Conservation (phyloP, 1,140 invertebrate genomes). For the Heliconius congener region DNA sequence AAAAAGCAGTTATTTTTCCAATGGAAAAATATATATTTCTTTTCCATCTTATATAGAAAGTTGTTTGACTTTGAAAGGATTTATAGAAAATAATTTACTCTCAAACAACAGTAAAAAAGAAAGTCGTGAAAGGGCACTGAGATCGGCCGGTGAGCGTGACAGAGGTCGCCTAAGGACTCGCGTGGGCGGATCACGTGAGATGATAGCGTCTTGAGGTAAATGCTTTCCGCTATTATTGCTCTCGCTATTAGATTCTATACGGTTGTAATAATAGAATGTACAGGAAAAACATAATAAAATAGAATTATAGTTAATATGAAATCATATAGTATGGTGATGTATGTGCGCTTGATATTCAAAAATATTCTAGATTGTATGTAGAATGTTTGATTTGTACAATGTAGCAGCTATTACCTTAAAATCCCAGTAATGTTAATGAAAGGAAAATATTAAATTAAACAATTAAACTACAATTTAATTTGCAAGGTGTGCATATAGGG, state of each 20-base stretch:
- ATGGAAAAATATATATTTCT: background rate
- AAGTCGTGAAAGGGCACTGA: background rate
- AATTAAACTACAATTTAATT: no score
- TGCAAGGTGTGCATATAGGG: background rate
- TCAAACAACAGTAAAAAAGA: slow-evolving; percentile 6
- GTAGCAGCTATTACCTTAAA: no score
- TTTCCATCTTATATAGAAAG: background rate
- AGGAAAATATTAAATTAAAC: no score
- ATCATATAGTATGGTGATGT: background rate
- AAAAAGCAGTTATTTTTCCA: background rate
- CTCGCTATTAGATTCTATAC: background rate
- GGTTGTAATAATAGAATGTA: background rate
- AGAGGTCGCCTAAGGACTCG: slow-evolving; percentile 19
- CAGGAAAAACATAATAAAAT: slow-evolving; percentile 4
- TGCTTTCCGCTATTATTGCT: background rate
- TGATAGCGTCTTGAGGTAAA: slow-evolving; percentile 6
- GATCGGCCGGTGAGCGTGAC: slow-evolving; percentile 15
- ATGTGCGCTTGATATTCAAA: background rate
- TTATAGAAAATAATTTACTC: background rate
- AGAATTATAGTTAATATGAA: background rate
- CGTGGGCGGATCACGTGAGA: slow-evolving; percentile 22
- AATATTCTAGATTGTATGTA: background rate
- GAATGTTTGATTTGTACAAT: background rate
- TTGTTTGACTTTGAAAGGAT: slow-evolving; percentile 2
- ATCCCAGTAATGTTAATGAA: no score